A percentile compares a stretch with the other conserved stretches of the same genome.
These are phyloP conservation scores for Lepidostoma basale DNA, from an alignment of 1,140 invertebrate genomes.

Conservation along the genomic window DNA sequence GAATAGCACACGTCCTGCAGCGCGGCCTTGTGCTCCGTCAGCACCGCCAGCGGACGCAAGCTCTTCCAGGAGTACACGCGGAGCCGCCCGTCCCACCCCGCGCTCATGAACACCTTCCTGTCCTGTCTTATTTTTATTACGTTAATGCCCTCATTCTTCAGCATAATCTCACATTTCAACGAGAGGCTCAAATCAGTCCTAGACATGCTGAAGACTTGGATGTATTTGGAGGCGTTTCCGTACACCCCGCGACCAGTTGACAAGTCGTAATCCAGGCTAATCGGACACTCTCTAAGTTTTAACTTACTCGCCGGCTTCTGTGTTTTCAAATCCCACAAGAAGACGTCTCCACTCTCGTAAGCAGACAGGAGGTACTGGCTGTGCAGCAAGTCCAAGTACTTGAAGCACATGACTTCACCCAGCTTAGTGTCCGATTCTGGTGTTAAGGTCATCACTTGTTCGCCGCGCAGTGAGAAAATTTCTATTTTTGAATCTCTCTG, in stretches of 20 bases:
- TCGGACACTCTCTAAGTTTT: conserved; percentile 68
- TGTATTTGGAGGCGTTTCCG: conserved; percentile 65
- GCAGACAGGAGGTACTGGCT: conserved; percentile 64
- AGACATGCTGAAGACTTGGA: conserved; percentile 65
- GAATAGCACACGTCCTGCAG: conserved; percentile 75
- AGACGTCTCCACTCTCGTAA: conserved; percentile 70
- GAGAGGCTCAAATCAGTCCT: conserved; percentile 63
- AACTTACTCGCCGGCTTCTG: conserved; percentile 63
- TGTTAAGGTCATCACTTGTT: conserved; percentile 57
- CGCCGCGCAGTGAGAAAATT: conserved; percentile 64
- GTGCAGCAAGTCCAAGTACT: conserved; percentile 62
- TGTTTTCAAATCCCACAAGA: conserved; percentile 70
- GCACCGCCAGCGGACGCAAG: conserved; percentile 73
- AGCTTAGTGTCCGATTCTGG: conserved; percentile 52
- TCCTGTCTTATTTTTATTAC: conserved; percentile 72
- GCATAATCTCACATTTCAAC: conserved; percentile 63
- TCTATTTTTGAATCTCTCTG: conserved; percentile 68
- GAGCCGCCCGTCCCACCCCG: conserved; percentile 78
- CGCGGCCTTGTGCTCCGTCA: conserved; percentile 71
- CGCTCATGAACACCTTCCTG: conserved; percentile 75
- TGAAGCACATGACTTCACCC: conserved; percentile 70
- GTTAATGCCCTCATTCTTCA: conserved; percentile 76
- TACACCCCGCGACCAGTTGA: conserved; percentile 67
- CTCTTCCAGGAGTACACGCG: conserved; percentile 81
- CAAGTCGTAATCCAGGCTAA: conserved; percentile 71